These are phyloP conservation scores for Syndactyla subalaris DNA, from an alignment of 2,797 vertebrate species.

Conservation along the genomic window DNA sequence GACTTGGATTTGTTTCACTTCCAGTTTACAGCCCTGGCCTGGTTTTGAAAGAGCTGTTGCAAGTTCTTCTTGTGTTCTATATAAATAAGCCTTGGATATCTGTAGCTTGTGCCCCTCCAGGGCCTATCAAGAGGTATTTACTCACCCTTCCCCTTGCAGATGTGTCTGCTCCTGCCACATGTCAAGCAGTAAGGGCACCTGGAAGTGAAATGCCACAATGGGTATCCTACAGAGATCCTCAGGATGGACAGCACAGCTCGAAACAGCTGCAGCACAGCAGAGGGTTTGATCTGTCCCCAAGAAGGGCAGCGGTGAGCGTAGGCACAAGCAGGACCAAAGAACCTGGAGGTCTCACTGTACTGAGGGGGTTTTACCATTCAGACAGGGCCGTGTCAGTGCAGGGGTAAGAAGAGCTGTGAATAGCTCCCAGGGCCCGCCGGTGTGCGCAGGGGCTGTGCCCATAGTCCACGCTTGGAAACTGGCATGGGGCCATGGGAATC, in stretches of 20 bases:
- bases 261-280: neutral
- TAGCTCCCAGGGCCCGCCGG: neutral
- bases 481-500: neutral
- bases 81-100: neutral
- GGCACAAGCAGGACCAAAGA: neutral
- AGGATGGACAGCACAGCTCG: fast-evolving
- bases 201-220: neutral
- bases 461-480: neutral
- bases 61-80: neutral
- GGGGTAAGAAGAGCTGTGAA: neutral
- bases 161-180: neutral
- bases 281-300: neutral
- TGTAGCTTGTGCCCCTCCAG: neutral
- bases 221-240: neutral
- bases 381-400: fast-evolving
- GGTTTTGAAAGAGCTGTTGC: neutral
- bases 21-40: neutral
- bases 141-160: neutral
- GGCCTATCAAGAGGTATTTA: neutral
- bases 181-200: neutral
- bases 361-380: neutral
- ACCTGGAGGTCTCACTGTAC: fast-evolving
- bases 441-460: neutral
- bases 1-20: neutral
- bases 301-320: neutral